phyloP scores from a whole-genome alignment of 2,888 invertebrate genomes.

The Lasius fuliginosus region DNA sequence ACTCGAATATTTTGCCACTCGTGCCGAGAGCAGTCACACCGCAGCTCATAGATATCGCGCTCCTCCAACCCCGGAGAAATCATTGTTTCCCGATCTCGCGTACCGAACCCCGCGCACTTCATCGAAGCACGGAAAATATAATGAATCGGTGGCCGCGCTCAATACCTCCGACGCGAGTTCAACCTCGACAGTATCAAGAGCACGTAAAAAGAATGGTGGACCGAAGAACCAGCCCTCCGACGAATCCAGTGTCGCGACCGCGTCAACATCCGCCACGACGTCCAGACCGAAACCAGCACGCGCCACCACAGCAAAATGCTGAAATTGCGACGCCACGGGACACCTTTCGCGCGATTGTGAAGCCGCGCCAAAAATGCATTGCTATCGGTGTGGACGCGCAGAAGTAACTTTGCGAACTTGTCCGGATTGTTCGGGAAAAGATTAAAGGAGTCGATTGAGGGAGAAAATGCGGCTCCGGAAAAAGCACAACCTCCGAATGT shows the following conservation, averaged over 20 bases:
- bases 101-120: neutral
- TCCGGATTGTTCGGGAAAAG: neutral
- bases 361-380: neutral
- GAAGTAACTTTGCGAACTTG: neutral
- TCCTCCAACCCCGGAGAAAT: neutral
- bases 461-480: neutral
- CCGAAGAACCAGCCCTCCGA: too few species aligned
- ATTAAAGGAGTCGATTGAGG: neutral
- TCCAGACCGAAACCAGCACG: neutral
- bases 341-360: neutral
- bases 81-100: accelerated
- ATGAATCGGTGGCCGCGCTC: too few species aligned
- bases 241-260: too few species aligned
- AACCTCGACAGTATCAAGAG: too few species aligned
- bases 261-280: too few species aligned
- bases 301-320: neutral
- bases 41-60: neutral
- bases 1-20: neutral
- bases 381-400: neutral
- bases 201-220: too few species aligned
- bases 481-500: neutral
- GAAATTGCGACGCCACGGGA: neutral
- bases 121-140: too few species aligned
- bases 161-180: too few species aligned
- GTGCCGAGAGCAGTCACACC: neutral